Conservation (phyloP, 1,140 invertebrate genomes). For the Zaprionus capensis region DNA sequence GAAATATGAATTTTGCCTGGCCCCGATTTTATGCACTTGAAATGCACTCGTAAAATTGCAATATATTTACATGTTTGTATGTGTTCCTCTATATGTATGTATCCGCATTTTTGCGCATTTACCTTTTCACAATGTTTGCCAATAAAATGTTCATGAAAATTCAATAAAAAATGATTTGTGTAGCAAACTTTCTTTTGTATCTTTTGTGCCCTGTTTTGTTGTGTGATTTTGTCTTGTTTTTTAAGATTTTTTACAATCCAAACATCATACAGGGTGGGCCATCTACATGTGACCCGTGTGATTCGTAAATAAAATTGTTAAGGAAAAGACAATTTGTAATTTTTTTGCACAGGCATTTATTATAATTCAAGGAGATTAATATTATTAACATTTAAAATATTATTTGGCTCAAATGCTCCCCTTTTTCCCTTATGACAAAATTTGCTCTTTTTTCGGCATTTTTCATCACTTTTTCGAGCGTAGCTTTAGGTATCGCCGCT, state of each 20-base stretch:
- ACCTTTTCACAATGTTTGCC: constrained; percentile 66
- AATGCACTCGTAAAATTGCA: constrained; percentile 37
- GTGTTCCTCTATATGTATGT: background rate
- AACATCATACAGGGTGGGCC: too few relatives aligned
- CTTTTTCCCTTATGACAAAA: too few relatives aligned
- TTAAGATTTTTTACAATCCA: constrained; percentile 51
- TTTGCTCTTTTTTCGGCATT: too few relatives aligned
- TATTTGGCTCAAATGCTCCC: too few relatives aligned
- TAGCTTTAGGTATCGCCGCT: too few relatives aligned
- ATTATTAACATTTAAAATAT: too few relatives aligned
- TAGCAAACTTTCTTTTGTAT: constrained; percentile 22
- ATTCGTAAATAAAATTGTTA: too few relatives aligned
- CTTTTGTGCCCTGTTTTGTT: background rate
- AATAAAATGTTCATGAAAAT: constrained; percentile 82
- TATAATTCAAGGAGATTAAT: too few relatives aligned
- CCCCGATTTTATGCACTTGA: constrained; percentile 30
- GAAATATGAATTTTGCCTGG: constrained; percentile 8
- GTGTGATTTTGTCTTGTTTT: constrained; percentile 41
- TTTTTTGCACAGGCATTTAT: too few relatives aligned
- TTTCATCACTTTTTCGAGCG: too few relatives aligned
- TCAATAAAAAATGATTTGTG: constrained; percentile 83
- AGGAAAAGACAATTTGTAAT: too few relatives aligned
- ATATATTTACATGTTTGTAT: constrained; percentile 50
- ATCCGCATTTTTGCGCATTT: constrained; percentile 62
- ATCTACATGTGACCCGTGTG: too few relatives aligned